Percentiles rank a stretch among this genome's conserved stretches.
Conservation (phyloP, 2,888 invertebrate genomes). For the Melitaea athalia region DNA sequence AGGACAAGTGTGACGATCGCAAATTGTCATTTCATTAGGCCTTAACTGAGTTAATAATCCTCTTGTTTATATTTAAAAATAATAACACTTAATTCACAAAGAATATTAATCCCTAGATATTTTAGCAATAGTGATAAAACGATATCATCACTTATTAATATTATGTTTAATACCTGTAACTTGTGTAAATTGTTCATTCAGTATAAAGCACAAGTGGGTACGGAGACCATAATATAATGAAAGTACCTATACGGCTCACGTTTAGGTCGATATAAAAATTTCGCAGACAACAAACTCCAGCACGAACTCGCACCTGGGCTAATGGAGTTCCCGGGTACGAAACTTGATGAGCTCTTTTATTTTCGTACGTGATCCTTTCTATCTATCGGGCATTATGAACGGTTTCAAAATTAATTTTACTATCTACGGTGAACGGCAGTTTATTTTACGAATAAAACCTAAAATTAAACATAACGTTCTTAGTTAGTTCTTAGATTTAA, state of each 20-base stretch:
- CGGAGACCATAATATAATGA: neutral
- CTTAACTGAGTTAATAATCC: no score
- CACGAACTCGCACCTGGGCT: constrained; percentile 36
- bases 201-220: neutral
- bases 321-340: constrained; percentile 36
- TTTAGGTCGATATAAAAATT: neutral
- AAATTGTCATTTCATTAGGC: no score
- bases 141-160: no score
- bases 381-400: constrained; percentile 18
- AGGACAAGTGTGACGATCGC: no score
- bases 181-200: no score
- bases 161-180: no score
- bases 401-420: neutral
- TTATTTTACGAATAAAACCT: neutral
- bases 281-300: neutral
- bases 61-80: no score
- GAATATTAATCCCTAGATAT: no score
- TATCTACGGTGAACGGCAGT: no score
- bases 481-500: no score
- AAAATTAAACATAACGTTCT: neutral
- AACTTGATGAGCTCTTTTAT: constrained; percentile 23
- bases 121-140: no score
- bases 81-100: no score
- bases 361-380: constrained; percentile 29
- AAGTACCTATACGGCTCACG: neutral